Percentiles rank a stretch among this genome's conserved stretches.
These are phyloP conservation scores for Panulirus ornatus DNA, from an alignment of 1,140 invertebrate genomes.

Conservation along the genomic window DNA sequence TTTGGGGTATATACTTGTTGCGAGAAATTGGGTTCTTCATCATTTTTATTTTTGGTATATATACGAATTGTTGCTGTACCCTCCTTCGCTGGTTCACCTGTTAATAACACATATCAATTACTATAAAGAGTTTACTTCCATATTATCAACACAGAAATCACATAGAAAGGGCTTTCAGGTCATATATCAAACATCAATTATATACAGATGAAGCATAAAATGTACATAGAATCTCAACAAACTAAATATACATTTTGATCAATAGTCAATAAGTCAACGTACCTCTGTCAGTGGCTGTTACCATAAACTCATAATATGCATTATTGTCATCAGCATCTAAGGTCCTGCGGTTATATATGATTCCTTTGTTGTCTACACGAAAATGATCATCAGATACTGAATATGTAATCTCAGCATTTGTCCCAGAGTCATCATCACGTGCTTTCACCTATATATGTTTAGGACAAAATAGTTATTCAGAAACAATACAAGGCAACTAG, in stretches of 20 bases:
- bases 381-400: conserved; percentile 95
- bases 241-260: no score
- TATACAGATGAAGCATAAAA: no score
- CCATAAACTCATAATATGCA: conserved; percentile 95
- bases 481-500: background rate
- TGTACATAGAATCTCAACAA: no score
- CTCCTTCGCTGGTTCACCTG: conserved; percentile 91
- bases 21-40: conserved; percentile 96
- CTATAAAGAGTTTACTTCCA: background rate
- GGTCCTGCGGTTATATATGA: conserved; percentile 95
- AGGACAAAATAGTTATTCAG: conserved; percentile 49
- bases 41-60: conserved; percentile 97
- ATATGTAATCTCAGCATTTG: conserved; percentile 96
- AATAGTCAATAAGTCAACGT: conserved; percentile 59
- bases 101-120: conserved; percentile 9
- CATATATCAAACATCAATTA: background rate
- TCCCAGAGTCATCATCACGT: conserved; percentile 93
- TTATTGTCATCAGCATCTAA: conserved; percentile 97
- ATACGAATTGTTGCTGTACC: conserved; percentile 94
- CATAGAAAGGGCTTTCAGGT: background rate
- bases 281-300: conserved; percentile 94
- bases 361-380: conserved; percentile 92
- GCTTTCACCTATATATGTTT: conserved; percentile 86
- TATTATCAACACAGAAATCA: background rate
- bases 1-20: conserved; percentile 97